Evolutionary conservation across 2,113 vertebrate species (phyloP).

Genomic region (Perognathus longimembris): DNA sequence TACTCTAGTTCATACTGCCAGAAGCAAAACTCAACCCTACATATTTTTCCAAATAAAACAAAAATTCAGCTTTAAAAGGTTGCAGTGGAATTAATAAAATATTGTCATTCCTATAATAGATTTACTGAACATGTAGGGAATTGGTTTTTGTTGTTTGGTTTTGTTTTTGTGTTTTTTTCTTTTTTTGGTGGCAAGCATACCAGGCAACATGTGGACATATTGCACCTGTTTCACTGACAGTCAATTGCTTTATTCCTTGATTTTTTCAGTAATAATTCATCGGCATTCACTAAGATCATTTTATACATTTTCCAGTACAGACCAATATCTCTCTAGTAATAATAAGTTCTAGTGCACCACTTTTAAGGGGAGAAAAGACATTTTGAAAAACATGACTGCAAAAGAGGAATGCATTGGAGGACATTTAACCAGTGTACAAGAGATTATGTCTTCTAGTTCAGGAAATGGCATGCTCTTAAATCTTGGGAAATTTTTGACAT

Average conservation of each 20-base stretch:
- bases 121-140: too few relatives aligned
- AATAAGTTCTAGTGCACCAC: background rate
- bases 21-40: conserved; percentile 48
- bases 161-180: too few relatives aligned
- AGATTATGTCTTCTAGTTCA: background rate
- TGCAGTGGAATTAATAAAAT: background rate
- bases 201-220: background rate
- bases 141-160: too few relatives aligned
- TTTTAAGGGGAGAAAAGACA: background rate
- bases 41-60: conserved; percentile 32
- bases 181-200: background rate
- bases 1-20: background rate
- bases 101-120: background rate
- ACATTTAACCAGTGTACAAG: background rate
- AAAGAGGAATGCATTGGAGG: background rate
- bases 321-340: background rate
- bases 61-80: conserved; percentile 24
- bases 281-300: background rate
- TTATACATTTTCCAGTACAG: background rate
- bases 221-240: background rate
- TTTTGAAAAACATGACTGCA: background rate
- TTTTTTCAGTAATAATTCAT: background rate
- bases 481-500: background rate
- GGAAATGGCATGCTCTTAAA: background rate
- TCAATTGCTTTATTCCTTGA: background rate